Evolutionary conservation across 2,888 invertebrate species (phyloP).

Genomic region (Danaus chrysippus): DNA sequence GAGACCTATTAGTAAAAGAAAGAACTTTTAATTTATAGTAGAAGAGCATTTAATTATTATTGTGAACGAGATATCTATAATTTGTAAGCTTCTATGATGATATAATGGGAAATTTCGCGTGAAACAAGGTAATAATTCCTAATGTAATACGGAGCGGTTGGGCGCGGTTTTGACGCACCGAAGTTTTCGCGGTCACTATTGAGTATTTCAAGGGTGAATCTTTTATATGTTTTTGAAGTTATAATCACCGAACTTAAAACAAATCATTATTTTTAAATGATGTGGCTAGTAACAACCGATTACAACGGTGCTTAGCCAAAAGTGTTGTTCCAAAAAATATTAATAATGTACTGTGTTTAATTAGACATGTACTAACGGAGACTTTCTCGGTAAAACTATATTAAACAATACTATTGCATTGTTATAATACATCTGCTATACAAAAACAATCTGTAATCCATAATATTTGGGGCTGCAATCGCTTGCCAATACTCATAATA

Average conservation of each 20-base stretch:
- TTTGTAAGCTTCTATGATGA: constrained; percentile 7
- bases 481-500: not conserved
- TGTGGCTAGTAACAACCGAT: not conserved
- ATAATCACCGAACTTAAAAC: not conserved
- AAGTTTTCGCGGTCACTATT: constrained; percentile 12
- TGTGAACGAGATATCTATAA: not conserved
- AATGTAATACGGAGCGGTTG: constrained; percentile 3
- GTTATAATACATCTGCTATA: not conserved
- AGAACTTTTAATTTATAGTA: no score
- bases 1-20: not conserved
- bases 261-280: not conserved
- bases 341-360: no score
- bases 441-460: not conserved
- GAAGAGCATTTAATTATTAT: no score
- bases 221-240: not conserved
- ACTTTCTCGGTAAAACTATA: not conserved
- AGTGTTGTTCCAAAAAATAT: no score
- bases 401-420: not conserved
- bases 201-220: constrained; percentile 5
- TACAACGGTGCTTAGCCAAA: no score
- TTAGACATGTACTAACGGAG: no score
- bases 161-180: constrained; percentile 15
- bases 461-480: not conserved
- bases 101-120: constrained; percentile 16
- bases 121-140: constrained; percentile 12